A percentile compares a stretch with the other conserved stretches of the same genome.
These are phyloP conservation scores for Prenolepis imparis DNA, from an alignment of 2,888 invertebrate species.

Conservation along the genomic window DNA sequence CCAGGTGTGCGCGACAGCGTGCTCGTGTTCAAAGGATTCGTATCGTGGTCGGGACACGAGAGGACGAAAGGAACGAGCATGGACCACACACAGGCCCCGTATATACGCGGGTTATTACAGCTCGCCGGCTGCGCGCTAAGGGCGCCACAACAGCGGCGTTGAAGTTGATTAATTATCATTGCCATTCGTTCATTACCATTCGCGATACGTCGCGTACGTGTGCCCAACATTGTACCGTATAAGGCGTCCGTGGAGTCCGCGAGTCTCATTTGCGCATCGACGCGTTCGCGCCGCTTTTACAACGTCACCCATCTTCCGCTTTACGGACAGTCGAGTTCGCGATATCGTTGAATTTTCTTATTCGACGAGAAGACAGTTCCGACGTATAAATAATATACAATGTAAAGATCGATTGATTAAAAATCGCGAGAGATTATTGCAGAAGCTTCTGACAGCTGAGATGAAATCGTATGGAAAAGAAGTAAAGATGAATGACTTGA, in stretches of 20 bases:
- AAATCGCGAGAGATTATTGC: background rate
- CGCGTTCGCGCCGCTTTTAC: conserved; percentile 41
- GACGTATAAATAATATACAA: background rate
- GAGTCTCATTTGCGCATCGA: conserved; percentile 60
- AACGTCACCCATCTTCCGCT: conserved; percentile 11
- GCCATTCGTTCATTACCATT: conserved; percentile 71
- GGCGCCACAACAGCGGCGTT: conserved; percentile 75
- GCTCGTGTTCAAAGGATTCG: conserved; percentile 66
- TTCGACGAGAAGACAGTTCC: background rate
- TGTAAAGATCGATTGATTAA: background rate
- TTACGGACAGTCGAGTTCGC: background rate
- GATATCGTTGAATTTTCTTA: background rate
- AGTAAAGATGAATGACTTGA: background rate
- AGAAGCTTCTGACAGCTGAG: background rate
- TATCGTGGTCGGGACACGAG: conserved; percentile 59
- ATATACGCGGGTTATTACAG: conserved; percentile 74
- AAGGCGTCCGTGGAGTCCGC: conserved; percentile 72
- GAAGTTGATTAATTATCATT: conserved; percentile 82
- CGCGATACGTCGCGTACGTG: conserved; percentile 64
- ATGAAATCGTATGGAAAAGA: background rate
- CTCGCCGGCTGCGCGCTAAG: conserved; percentile 68
- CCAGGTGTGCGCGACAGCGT: conserved; percentile 47
- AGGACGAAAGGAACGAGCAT: conserved; percentile 70
- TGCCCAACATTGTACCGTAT: conserved; percentile 73
- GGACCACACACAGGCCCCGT: conserved; percentile 79